Percentiles rank a stretch among this genome's conserved stretches.
phyloP scores from a whole-genome alignment of 2,797 vertebrate genomes.

The Aselliscus stoliczkanus region DNA sequence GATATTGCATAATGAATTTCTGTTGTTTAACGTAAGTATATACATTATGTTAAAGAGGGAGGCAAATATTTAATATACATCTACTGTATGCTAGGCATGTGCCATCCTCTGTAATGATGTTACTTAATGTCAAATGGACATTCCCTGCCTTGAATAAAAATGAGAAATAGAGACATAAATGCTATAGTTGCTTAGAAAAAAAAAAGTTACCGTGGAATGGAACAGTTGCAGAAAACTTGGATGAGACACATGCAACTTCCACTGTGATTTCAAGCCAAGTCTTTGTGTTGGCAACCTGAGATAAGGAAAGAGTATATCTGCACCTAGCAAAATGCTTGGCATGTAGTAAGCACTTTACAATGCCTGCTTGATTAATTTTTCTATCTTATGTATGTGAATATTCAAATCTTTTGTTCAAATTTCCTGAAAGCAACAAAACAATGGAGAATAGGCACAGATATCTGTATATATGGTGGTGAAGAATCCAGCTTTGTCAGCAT shows the following conservation, averaged over 20 bases:
- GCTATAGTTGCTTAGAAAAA: neutral
- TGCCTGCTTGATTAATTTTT: neutral
- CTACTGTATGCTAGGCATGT: neutral
- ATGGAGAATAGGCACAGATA: neutral
- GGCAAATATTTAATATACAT: neutral
- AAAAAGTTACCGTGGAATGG: neutral
- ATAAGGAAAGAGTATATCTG: neutral
- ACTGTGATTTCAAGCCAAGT: neutral
- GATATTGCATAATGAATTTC: neutral
- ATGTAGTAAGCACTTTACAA: neutral
- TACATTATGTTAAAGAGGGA: neutral
- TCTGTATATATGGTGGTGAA: neutral
- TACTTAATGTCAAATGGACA: slow-evolving; percentile 17
- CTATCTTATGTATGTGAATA: neutral
- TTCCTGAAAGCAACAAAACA: neutral
- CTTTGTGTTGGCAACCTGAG: neutral
- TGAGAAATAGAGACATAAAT: slow-evolving; percentile 3
- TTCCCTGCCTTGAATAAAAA: slow-evolving; percentile 29
- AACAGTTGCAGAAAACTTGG: neutral
- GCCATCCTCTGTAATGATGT: neutral
- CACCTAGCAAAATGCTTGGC: neutral
- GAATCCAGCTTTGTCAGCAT: neutral
- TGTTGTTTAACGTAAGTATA: neutral
- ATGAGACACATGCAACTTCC: neutral
- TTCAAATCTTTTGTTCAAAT: slow-evolving; percentile 22